Conservation (phyloP, 2,113 vertebrate species). For the human region GRCh38 chr2:8814001-8814500, state of each 20-base stretch:
- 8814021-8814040: neutral
- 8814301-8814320: neutral
- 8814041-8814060: neutral
- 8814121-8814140: neutral
- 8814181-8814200: neutral
- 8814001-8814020: neutral
- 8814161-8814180: neutral
- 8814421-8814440: neutral
- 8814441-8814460: neutral
- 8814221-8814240: neutral
- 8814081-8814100: neutral
- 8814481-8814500: neutral
- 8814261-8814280: neutral
- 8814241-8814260: neutral
- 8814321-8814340: neutral
- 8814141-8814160: rapidly evolving
- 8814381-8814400: neutral
- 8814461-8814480: neutral
- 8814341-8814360: neutral
- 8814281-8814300: neutral
- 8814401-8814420: neutral
- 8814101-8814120: neutral
- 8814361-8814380: neutral
- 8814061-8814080: neutral
- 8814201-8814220: neutral